Evolutionary conservation across 2,113 vertebrate species (phyloP), one percentile per base, ranked within the genome.

Genomic region (Carassius carassius): DNA sequence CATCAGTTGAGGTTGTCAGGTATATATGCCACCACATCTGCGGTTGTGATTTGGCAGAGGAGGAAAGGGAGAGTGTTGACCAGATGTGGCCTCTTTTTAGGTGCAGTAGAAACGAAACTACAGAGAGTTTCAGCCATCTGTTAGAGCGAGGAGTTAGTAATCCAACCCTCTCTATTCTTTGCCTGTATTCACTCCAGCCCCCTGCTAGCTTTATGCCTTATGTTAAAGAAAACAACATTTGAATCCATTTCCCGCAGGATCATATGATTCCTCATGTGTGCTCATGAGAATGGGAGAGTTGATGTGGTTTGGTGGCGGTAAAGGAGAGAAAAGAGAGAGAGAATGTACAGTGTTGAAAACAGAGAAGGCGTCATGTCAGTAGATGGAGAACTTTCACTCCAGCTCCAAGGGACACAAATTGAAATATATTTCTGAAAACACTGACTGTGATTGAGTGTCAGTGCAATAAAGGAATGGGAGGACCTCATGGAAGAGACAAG

Each of bases 91-190:
- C 63, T 35, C 77, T 80, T 79, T 87, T 86, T 63, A 60, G 76
- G 32, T 78, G 32, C 10, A 11, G 25, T 78, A 29, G n/a, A 63
- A 25, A 56, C 25, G 23, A 81, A 86, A 78, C 85, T 84, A 82
- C 44, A 83, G 74, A 87, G 86, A 92, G 87, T 90, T 41, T 90
- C 88, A 92, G 83, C 94, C 94, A 94, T 95, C 95, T 96, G 94
- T 93, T 94, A 92, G 91, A 76, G 23, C 90, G 82, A 84, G 88
- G 88, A 94, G 93, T 91, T 87, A 92, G 92, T 87, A 90, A 90
- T 74, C 84, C 32, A 84, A 91, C 8, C 58, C 78, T 63, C 35
- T 23, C 3, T 79, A 63, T 60, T 44, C 35, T 63, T 16, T 51
- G 60, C 87, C 85, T 90, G 90, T 90, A 91, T 84, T 85, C 85